Evolutionary conservation across 2,888 invertebrate species (phyloP).

Genomic region (Folsomia candida): DNA sequence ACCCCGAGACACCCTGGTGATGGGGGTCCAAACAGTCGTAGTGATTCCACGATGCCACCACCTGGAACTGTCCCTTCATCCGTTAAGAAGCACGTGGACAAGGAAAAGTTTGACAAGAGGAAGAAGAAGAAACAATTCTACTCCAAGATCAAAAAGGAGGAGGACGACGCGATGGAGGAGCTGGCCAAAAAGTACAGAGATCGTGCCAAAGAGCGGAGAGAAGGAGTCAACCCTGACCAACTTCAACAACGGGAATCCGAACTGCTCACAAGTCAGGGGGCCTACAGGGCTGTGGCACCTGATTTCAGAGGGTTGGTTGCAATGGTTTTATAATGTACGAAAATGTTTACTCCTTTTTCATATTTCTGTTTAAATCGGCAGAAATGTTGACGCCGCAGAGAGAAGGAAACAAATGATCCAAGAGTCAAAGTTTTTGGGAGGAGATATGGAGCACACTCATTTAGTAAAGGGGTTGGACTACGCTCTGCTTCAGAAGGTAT

Average conservation of each 20-base stretch:
- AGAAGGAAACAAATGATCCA: slow-evolving; percentile 88
- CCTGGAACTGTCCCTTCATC: slow-evolving; percentile 47
- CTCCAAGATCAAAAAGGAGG: slow-evolving; percentile 88
- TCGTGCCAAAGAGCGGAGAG: slow-evolving; percentile 83
- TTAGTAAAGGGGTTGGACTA: slow-evolving; percentile 97
- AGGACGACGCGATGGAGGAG: slow-evolving; percentile 91
- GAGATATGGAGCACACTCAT: slow-evolving; percentile 99
- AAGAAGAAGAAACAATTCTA: slow-evolving; percentile 91
- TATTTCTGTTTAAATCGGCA: slow-evolving; percentile 37
- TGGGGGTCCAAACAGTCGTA: slow-evolving; percentile 36
- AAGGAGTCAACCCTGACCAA: slow-evolving; percentile 77
- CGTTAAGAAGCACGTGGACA: slow-evolving; percentile 49
- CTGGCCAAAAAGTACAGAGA: slow-evolving; percentile 90
- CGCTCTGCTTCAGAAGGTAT: slow-evolving; percentile 83
- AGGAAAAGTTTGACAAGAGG: slow-evolving; percentile 75
- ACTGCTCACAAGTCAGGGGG: slow-evolving; percentile 74
- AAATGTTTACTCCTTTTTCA: background rate
- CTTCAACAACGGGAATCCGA: slow-evolving; percentile 72
- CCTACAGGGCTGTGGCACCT: slow-evolving; percentile 91
- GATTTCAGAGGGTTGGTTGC: slow-evolving; percentile 76
- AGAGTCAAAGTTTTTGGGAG: slow-evolving; percentile 99
- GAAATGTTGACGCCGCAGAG: slow-evolving; percentile 81
- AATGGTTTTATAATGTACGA: background rate
- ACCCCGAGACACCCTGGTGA: slow-evolving; percentile 74
- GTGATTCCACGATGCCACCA: slow-evolving; percentile 46